Evolutionary conservation across 2,797 vertebrate genomes (phyloP).

Genomic region (Enteromius argenteus): DNA sequence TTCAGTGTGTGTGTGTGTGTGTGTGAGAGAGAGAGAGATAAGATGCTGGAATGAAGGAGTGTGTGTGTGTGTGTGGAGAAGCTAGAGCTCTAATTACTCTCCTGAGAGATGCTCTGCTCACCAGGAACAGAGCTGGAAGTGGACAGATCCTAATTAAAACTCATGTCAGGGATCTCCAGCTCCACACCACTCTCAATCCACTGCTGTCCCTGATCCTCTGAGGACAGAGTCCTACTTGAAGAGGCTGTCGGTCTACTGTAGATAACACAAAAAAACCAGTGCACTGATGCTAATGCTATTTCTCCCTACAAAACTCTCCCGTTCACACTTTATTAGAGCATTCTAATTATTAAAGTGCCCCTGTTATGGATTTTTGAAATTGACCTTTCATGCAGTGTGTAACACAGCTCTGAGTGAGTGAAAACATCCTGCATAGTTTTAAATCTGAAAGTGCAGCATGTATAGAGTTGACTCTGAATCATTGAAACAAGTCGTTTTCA

Average conservation of each 20-base stretch:
- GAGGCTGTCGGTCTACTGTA: background rate
- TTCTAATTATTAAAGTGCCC: constrained; percentile 17
- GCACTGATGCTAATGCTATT: background rate
- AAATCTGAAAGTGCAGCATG: too few relatives aligned
- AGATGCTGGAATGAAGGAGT: background rate
- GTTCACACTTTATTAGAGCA: background rate
- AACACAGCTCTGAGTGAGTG: too few relatives aligned
- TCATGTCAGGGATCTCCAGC: constrained; percentile 49
- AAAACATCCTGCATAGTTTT: too few relatives aligned
- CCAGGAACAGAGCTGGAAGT: constrained; percentile 32
- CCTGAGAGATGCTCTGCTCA: constrained; percentile 32
- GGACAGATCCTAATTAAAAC: constrained; percentile 55
- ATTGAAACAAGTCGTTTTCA: too few relatives aligned
- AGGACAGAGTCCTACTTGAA: constrained; percentile 7
- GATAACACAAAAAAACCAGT: background rate
- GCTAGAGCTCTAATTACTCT: constrained; percentile 48
- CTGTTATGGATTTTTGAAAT: too few relatives aligned
- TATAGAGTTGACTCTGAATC: too few relatives aligned
- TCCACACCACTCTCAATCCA: constrained; percentile 18
- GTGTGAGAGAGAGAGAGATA: background rate
- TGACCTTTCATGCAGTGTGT: too few relatives aligned
- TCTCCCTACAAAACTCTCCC: background rate
- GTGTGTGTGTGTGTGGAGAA: background rate
- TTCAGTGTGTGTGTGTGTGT: background rate
- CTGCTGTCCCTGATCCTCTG: constrained; percentile 15